Conservation (phyloP, 2,113 vertebrate species). For the Struthio camelus region DNA sequence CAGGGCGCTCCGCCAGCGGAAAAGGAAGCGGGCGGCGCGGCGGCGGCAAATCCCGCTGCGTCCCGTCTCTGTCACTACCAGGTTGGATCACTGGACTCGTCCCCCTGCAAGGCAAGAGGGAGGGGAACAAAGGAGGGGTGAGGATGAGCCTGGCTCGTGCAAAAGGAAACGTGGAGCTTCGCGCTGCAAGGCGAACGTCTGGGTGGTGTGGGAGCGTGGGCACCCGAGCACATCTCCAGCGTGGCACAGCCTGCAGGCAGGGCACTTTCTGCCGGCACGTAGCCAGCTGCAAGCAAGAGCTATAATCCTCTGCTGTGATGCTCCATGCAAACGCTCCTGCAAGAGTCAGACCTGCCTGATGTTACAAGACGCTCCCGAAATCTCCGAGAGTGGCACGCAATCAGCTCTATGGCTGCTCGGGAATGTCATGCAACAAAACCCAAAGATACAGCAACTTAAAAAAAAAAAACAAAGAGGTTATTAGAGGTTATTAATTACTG, state of each 20-base stretch:
- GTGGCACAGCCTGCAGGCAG: not conserved
- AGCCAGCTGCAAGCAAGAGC: not conserved
- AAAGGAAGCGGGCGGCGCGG: not conserved
- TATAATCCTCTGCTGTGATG: too few species aligned
- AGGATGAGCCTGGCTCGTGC: not conserved
- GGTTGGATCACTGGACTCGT: not conserved
- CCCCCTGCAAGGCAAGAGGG: constrained; percentile 25
- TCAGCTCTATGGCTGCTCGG: accelerated
- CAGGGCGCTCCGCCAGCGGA: not conserved
- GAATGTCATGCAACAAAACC: not conserved
- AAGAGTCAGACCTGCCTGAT: not conserved
- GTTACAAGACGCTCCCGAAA: not conserved
- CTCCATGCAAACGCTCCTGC: not conserved
- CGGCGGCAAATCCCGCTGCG: not conserved
- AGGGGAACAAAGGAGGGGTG: not conserved
- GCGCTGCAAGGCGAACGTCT: not conserved
- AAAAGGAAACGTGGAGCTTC: not conserved
- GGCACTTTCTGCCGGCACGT: not conserved
- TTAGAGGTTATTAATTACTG: not conserved
- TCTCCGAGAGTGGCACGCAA: too few species aligned
- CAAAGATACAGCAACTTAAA: not conserved
- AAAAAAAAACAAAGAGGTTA: not conserved
- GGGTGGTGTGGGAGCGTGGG: not conserved
- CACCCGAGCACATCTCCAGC: not conserved
- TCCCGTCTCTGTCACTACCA: not conserved